Base-by-base conservation (phyloP, 2,888 invertebrate genomes). In the Ornithoptera priamus region DNA sequence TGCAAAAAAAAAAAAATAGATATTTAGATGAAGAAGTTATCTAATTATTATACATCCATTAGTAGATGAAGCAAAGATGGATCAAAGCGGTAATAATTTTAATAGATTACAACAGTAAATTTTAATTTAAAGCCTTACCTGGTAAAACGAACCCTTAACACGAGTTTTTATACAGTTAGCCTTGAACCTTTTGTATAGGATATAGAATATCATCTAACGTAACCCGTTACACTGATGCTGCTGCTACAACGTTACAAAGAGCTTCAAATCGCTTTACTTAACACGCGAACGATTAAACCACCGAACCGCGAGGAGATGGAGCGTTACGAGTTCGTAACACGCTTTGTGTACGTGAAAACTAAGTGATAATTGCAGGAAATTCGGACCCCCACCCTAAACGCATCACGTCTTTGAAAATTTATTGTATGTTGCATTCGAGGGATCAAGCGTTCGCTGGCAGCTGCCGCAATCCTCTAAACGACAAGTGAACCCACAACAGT, bases 371-470 rank as follows among this genome's bases (percentile, higher is more conserved):
- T 85, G 84, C 79, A 71, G 74, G 83, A 87, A 87, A 88, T 88
- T 88, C 83, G 80, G 53, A 53, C 53, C 53, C 20, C 62, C 62
- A 77, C 77, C 73, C 74, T 79, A 78, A 82, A 81, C 83, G 82
- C 85, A 85, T 87, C 87, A 86, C 86, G 88, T 88, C 89, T 89
- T 85, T 87, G 82, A 81, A 82, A 87, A 90, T 90, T 88, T 91
- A 91, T 89, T 90, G 89, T 89, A 88, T 85, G 86, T 87, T 89
- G 89, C 88, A 85, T 85, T 85, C 81, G 79, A 81, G 89, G 87
- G 85, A 83, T 81, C 84, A 85, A 85, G 87, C 88, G 86, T 85
- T 87, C 80, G 84, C 77, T 80, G 79, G 85, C 90, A 91, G 91
- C 91, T 91, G 90, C 80, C 78, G 73, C 72, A 77, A 80, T 78